These are phyloP conservation scores for Drosophila ustulata DNA, from an alignment of 2,888 invertebrate genomes.

Conservation along the genomic window DNA sequence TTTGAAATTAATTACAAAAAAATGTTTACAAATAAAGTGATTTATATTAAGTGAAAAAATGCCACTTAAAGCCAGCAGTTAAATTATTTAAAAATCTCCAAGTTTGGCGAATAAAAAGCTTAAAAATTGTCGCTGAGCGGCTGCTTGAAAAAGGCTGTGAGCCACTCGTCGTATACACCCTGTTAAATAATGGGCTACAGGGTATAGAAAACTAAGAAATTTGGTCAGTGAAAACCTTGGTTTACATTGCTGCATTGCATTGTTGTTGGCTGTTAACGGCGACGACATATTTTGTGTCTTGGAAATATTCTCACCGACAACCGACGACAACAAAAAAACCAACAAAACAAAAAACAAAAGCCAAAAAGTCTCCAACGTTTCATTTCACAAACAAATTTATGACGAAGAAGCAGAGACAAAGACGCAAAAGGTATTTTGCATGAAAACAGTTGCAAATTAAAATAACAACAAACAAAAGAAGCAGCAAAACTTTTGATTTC, in stretches of 20 bases:
- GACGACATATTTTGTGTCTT: slow-evolving; percentile 61
- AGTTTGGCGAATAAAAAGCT: too few species aligned
- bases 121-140: too few species aligned
- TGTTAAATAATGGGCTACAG: not conserved
- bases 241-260: slow-evolving; percentile 18
- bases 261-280: slow-evolving; percentile 36
- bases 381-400: slow-evolving; percentile 74
- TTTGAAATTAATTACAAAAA: not conserved
- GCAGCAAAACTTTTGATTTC: slow-evolving; percentile 72
- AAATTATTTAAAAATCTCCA: too few species aligned
- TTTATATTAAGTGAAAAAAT: too few species aligned
- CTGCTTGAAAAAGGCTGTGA: too few species aligned
- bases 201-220: slow-evolving; percentile 19
- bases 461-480: slow-evolving; percentile 43
- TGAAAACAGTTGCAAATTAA: slow-evolving; percentile 69
- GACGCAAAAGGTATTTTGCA: slow-evolving; percentile 52
- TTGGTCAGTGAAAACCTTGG: slow-evolving; percentile 68
- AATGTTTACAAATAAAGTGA: slow-evolving; percentile 6
- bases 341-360: slow-evolving; percentile 40
- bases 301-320: slow-evolving; percentile 64
- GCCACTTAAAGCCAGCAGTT: too few species aligned
- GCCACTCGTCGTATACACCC: not conserved
- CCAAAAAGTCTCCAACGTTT: slow-evolving; percentile 47
- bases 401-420: slow-evolving; percentile 9
- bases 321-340: not conserved